Conservation (phyloP, 2,888 invertebrate species). For the Prosopocoilus inquinatus region DNA sequence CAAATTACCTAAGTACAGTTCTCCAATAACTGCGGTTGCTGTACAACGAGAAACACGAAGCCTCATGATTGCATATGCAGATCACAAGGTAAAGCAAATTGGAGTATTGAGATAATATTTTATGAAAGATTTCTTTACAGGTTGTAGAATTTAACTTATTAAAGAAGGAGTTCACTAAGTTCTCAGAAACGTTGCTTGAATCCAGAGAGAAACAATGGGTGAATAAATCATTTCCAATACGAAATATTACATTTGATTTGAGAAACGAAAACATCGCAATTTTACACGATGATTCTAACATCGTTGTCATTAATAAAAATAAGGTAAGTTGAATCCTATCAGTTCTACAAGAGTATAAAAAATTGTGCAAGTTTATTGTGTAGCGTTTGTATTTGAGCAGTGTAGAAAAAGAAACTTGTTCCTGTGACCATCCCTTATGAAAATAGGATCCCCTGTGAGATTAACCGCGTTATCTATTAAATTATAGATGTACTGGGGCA, state of each 20-base stretch:
- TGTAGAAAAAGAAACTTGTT: too few relatives aligned
- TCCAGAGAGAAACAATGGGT: slow-evolving; percentile 60
- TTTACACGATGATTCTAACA: slow-evolving; percentile 69
- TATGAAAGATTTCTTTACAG: slow-evolving; percentile 48
- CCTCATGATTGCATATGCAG: slow-evolving; percentile 72
- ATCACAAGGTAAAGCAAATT: slow-evolving; percentile 64
- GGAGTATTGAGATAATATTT: slow-evolving; percentile 7
- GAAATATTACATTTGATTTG: slow-evolving; percentile 63
- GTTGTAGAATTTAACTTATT: slow-evolving; percentile 74
- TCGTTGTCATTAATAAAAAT: slow-evolving; percentile 61
- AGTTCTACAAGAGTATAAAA: too few relatives aligned
- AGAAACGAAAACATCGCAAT: slow-evolving; percentile 64
- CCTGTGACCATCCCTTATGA: too few relatives aligned
- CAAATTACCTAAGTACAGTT: slow-evolving; percentile 68
- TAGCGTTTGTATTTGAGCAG: too few relatives aligned
- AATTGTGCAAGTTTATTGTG: too few relatives aligned
- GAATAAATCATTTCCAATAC: slow-evolving; percentile 58
- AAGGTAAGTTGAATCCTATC: slow-evolving; percentile 44
- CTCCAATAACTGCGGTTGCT: slow-evolving; percentile 69
- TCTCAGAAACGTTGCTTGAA: slow-evolving; percentile 58
- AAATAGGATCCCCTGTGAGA: slow-evolving; percentile 18
- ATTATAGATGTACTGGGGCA: slow-evolving; percentile 8
- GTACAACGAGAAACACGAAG: slow-evolving; percentile 60
- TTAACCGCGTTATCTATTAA: slow-evolving; percentile 8
- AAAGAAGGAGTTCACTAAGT: slow-evolving; percentile 61